These are phyloP conservation scores for Embiotoca jacksoni DNA, from an alignment of 2,113 vertebrate species.

Conservation along the genomic window DNA sequence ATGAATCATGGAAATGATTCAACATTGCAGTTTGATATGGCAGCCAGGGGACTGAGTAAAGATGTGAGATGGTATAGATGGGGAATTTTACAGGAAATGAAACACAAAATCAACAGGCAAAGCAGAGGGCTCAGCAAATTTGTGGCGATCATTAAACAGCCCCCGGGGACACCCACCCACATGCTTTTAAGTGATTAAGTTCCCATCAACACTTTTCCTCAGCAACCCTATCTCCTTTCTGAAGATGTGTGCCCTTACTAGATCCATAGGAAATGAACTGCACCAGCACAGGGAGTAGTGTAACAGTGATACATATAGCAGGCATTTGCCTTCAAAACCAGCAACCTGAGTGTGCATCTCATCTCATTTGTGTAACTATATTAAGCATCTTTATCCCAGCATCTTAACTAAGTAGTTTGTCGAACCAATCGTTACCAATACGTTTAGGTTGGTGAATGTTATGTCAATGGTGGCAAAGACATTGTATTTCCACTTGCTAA, in stretches of 20 bases:
- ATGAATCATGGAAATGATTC: slow-evolving; percentile 46
- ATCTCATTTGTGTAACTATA: neutral
- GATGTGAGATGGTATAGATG: neutral
- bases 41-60: slow-evolving; percentile 19
- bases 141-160: slow-evolving; percentile 30
- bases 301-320: neutral
- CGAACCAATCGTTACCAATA: neutral
- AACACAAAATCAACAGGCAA: slow-evolving; percentile 23
- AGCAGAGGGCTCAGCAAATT: slow-evolving; percentile 26
- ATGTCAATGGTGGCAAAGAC: too few species aligned
- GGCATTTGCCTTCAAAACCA: neutral
- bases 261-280: neutral
- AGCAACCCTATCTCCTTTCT: neutral
- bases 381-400: neutral
- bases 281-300: neutral
- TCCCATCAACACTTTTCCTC: slow-evolving; percentile 7
- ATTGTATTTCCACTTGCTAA: neutral
- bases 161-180: neutral
- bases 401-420: neutral
- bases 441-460: neutral
- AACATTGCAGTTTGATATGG: slow-evolving; percentile 8
- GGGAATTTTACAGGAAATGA: slow-evolving; percentile 16
- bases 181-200: slow-evolving; percentile 7
- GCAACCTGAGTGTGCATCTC: neutral
- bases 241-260: slow-evolving; percentile 20